A percentile compares a stretch with the other conserved stretches of the same genome.
Evolutionary conservation across 1,140 invertebrate species (phyloP).

Genomic region (Drosophila bocki): DNA sequence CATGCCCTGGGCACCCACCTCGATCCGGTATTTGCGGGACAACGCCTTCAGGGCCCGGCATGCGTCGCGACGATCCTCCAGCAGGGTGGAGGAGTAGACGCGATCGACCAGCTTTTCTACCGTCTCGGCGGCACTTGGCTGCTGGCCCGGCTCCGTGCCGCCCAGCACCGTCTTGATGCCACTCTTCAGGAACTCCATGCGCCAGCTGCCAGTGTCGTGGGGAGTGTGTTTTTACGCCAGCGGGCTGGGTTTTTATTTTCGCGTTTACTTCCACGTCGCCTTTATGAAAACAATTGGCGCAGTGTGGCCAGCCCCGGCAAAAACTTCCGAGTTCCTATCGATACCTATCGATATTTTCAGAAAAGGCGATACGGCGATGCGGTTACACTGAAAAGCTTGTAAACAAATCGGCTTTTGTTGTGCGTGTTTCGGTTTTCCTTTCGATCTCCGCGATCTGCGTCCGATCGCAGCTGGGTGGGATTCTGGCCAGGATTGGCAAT

Average conservation of each 20-base stretch:
- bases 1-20: slow-evolving; percentile 98
- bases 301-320: not conserved
- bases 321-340: not conserved
- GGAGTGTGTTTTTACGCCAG: slow-evolving; percentile 12
- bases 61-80: slow-evolving; percentile 98
- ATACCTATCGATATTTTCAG: not conserved
- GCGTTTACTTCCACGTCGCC: slow-evolving; percentile 19
- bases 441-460: not conserved
- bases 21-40: slow-evolving; percentile 96
- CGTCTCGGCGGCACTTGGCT: slow-evolving; percentile 93
- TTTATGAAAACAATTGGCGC: slow-evolving; percentile 9
- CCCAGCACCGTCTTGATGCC: slow-evolving; percentile 95
- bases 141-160: slow-evolving; percentile 89
- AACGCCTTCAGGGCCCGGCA: slow-evolving; percentile 97
- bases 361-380: not conserved
- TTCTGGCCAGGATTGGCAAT: slow-evolving; percentile 47
- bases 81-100: slow-evolving; percentile 94
- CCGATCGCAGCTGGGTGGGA: slow-evolving; percentile 4
- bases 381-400: slow-evolving; percentile 1
- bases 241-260: slow-evolving; percentile 24
- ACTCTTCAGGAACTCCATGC: slow-evolving; percentile 95
- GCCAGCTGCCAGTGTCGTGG: slow-evolving; percentile 12
- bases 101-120: slow-evolving; percentile 97
- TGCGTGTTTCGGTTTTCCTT: not conserved
- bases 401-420: slow-evolving; percentile 9